Conservation (phyloP, 2,113 vertebrate genomes). For the Leptobrachium leishanense region DNA sequence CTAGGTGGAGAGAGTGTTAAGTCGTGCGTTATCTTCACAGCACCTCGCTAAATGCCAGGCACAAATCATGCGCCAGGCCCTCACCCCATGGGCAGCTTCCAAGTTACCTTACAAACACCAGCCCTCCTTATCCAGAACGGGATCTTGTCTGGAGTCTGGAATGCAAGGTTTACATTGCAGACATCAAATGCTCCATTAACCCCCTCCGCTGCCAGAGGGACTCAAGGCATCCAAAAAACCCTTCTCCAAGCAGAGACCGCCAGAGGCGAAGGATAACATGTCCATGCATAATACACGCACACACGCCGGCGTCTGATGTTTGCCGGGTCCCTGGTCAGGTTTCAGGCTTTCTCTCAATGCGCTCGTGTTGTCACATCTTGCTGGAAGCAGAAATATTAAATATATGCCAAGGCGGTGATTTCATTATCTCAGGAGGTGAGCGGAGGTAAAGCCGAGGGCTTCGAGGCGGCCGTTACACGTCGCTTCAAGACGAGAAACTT, state of each 20-base stretch:
- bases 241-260: neutral
- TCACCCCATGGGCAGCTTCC: neutral
- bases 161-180: slow-evolving; percentile 10
- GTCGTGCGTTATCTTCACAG: neutral
- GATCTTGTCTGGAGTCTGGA: slow-evolving; percentile 34
- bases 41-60: slow-evolving; percentile 5
- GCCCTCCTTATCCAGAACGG: slow-evolving; percentile 16
- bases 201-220: slow-evolving; percentile 10
- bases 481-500: no score
- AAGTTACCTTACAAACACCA: slow-evolving; percentile 4
- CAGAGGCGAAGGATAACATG: neutral
- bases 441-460: neutral
- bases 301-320: neutral
- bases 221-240: neutral
- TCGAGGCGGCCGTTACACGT: neutral
- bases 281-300: slow-evolving; percentile 1
- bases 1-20: neutral
- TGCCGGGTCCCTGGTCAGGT: neutral
- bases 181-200: slow-evolving; percentile 6
- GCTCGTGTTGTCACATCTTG: neutral
- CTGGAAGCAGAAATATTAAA: neutral
- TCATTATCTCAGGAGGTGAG: neutral
- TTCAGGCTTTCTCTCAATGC: neutral
- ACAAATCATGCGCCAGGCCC: slow-evolving; percentile 10
- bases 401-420: neutral